Conservation (phyloP, 2,797 vertebrate genomes). For the Masticophis lateralis region DNA sequence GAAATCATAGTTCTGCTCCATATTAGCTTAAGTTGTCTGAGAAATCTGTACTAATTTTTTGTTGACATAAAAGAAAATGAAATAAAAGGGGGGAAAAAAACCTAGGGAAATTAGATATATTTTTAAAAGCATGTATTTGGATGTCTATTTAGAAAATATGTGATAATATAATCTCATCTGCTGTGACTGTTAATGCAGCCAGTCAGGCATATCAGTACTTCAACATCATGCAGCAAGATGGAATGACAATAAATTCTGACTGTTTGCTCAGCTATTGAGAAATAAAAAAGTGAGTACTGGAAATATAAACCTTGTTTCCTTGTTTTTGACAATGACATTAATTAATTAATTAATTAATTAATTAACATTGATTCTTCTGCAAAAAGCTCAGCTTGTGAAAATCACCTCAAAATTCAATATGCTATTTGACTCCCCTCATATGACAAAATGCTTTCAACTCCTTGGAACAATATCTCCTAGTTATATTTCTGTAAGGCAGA, state of each 20-base stretch:
- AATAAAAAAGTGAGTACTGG: neutral
- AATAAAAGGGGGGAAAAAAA: neutral
- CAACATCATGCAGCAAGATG: neutral
- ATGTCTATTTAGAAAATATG: neutral
- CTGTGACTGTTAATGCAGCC: neutral
- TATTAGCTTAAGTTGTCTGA: neutral
- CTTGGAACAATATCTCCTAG: neutral
- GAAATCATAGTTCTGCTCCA: neutral
- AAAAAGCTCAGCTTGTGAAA: neutral
- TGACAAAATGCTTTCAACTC: neutral
- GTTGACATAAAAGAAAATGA: neutral
- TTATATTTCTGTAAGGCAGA: neutral
- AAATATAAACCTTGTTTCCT: neutral
- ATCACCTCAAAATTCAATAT: neutral
- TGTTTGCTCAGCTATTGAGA: neutral
- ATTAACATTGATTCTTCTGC: neutral
- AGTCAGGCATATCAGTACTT: neutral
- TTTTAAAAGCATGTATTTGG: neutral
- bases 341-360: neutral
- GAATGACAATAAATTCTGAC: neutral
- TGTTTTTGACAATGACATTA: neutral
- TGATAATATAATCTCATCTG: neutral
- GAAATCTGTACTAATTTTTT: neutral
- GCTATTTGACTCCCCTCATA: neutral
- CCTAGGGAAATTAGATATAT: neutral